A percentile compares a stretch with the other conserved stretches of the same genome.
Evolutionary conservation across 2,888 invertebrate species (phyloP).

Genomic region (Arctia plantaginis): DNA sequence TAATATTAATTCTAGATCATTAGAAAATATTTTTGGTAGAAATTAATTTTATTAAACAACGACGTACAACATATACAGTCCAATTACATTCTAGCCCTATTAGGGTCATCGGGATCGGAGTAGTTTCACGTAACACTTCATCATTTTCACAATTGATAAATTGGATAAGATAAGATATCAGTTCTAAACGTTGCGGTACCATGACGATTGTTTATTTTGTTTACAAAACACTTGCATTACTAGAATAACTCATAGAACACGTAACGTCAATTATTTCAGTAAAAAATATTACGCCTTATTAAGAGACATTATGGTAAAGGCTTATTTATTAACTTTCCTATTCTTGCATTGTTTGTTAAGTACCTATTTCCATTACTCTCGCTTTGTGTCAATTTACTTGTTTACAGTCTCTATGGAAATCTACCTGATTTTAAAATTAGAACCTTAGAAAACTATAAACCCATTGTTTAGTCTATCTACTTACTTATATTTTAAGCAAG

Average conservation of each 20-base stretch:
- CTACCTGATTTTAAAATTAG: neutral
- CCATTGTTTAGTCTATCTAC: neutral
- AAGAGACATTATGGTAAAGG: neutral
- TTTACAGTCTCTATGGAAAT: neutral
- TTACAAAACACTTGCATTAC: constrained; percentile 17
- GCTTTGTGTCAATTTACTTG: neutral
- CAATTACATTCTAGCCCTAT: constrained; percentile 2
- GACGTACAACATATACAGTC: neutral
- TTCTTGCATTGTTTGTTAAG: neutral
- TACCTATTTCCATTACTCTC: neutral
- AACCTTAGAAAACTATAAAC: neutral
- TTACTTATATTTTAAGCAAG: neutral
- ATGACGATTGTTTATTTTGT: constrained; percentile 16
- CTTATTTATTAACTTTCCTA: neutral
- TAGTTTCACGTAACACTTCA: constrained; percentile 15
- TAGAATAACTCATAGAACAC: neutral
- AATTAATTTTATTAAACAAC: neutral
- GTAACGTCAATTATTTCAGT: neutral
- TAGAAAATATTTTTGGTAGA: neutral
- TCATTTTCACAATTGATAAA: constrained; percentile 55
- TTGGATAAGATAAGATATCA: constrained; percentile 59
- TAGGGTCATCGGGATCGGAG: constrained; percentile 14
- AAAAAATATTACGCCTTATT: neutral
- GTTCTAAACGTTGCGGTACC: constrained; percentile 6
- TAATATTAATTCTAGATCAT: neutral